Conservation (phyloP, 2,797 vertebrate species). For the Aratinga solstitialis region DNA sequence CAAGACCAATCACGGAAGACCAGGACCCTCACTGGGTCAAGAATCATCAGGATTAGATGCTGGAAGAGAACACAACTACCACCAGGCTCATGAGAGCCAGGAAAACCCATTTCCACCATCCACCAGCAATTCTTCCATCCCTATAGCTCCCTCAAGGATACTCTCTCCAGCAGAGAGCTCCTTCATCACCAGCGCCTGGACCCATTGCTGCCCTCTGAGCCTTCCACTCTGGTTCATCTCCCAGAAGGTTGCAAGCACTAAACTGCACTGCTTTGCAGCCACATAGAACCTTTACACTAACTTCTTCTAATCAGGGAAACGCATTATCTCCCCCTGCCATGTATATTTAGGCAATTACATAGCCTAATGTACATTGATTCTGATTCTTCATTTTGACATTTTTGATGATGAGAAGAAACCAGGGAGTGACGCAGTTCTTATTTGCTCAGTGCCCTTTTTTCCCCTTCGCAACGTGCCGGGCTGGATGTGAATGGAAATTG, state of each 20-base stretch:
- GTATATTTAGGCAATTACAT: constrained; percentile 25
- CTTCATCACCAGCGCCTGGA: not conserved
- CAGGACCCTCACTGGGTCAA: not conserved
- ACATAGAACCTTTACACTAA: not conserved
- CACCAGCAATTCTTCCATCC: not conserved
- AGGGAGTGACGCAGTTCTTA: not conserved
- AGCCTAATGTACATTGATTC: constrained; percentile 21
- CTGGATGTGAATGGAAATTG: not conserved
- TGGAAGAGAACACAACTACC: not conserved
- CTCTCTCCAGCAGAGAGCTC: not conserved
- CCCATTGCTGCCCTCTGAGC: not conserved
- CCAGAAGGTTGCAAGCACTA: not conserved
- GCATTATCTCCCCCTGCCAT: not conserved
- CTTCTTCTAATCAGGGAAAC: constrained; percentile 3
- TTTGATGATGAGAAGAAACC: constrained; percentile 2
- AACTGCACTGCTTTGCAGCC: not conserved
- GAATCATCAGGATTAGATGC: not conserved
- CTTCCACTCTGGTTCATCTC: not conserved
- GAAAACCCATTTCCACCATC: not conserved
- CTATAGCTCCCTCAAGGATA: not conserved
- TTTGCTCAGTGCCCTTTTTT: not conserved
- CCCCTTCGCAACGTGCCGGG: not conserved
- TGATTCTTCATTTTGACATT: constrained; percentile 31
- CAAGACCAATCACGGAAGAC: fast-evolving
- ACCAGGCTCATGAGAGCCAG: fast-evolving